Conservation (phyloP, 2,113 vertebrate species). For the Eretmochelys imbricata region DNA sequence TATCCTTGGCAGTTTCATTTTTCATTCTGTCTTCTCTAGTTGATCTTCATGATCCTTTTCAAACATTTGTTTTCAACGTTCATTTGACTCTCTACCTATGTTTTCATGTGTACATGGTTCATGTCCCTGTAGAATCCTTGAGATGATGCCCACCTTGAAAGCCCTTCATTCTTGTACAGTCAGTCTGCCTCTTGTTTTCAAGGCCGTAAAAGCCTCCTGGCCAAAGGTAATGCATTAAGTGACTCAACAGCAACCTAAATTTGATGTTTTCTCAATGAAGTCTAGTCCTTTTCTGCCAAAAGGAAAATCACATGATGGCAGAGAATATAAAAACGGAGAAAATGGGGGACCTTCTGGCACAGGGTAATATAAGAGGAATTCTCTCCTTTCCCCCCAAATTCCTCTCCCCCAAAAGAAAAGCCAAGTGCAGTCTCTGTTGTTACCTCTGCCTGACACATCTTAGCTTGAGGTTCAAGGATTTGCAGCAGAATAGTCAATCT, state of each 20-base stretch:
- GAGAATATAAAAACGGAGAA: not conserved
- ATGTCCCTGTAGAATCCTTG: not conserved
- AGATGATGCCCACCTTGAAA: not conserved
- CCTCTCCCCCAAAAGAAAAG: not conserved
- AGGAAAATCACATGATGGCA: not conserved
- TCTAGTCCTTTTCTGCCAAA: not conserved
- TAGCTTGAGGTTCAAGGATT: not conserved
- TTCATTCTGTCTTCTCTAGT: constrained; percentile 46
- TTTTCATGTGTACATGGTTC: constrained; percentile 24
- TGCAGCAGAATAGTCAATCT: not conserved
- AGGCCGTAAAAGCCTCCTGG: not conserved
- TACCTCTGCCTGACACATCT: fast-evolving
- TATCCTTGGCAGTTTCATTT: constrained; percentile 55
- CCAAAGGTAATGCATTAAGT: not conserved
- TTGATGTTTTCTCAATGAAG: not conserved
- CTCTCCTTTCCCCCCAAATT: not conserved
- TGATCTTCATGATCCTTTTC: constrained; percentile 35
- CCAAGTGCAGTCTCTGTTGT: fast-evolving
- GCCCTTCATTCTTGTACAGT: not conserved
- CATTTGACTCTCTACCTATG: not conserved
- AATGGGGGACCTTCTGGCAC: not conserved
- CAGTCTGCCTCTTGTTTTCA: not conserved
- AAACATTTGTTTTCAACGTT: constrained; percentile 38
- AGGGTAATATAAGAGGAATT: not conserved
- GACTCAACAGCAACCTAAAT: not conserved